These are phyloP conservation scores for Ceyx melanurus DNA, from an alignment of 2,113 vertebrate species.

Conservation along the genomic window DNA sequence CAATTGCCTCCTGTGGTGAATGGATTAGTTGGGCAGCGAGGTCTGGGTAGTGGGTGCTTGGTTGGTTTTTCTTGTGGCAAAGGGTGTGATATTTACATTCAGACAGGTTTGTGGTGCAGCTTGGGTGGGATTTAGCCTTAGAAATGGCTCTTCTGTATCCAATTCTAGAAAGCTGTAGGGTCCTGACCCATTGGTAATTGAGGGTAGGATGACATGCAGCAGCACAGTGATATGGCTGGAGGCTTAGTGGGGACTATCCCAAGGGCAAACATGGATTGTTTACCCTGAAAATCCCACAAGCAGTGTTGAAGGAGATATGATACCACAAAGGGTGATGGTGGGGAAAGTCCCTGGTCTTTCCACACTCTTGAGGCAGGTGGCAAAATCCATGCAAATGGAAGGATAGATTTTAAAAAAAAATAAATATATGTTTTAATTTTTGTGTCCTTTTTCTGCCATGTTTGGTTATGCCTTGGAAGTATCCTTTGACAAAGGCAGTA, in stretches of 20 bases:
- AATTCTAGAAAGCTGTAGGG: background rate
- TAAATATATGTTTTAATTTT: background rate
- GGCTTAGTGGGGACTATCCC: background rate
- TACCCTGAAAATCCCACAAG: background rate
- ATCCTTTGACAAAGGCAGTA: rapidly evolving
- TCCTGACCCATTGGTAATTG: background rate
- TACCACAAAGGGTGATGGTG: background rate
- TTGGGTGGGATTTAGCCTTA: background rate
- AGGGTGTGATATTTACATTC: background rate
- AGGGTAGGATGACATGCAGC: background rate
- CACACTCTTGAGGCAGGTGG: background rate
- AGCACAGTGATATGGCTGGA: rapidly evolving
- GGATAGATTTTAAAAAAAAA: background rate
- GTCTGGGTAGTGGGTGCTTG: background rate
- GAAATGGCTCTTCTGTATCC: background rate
- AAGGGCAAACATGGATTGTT: background rate
- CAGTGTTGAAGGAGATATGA: background rate
- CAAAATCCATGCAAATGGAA: background rate
- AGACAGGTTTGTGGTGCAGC: background rate
- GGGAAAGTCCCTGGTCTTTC: background rate
- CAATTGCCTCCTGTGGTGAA: rapidly evolving
- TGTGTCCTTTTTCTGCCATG: rapidly evolving
- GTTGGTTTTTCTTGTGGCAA: background rate
- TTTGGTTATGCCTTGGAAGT: background rate
- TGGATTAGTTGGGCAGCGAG: rapidly evolving